Evolutionary conservation across 2,113 vertebrate genomes (phyloP).

Genomic region (Corapipo altera): DNA sequence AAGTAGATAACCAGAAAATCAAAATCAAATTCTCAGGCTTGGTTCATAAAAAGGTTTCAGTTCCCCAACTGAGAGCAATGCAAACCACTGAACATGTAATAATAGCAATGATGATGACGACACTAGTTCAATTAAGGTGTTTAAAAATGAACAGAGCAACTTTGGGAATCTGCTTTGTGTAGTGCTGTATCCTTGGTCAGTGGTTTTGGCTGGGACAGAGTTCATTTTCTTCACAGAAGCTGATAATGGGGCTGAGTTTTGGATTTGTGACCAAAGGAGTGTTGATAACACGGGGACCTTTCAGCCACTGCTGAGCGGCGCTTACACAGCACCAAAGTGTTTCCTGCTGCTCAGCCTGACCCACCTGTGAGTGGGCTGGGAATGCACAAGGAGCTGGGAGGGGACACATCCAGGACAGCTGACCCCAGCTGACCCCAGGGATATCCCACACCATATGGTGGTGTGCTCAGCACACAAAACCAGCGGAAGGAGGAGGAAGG

Average conservation of each 20-base stretch:
- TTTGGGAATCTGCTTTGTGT: background rate
- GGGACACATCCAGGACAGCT: background rate
- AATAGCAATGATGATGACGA: background rate
- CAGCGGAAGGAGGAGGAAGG: background rate
- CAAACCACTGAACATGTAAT: background rate
- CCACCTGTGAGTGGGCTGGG: fast-evolving
- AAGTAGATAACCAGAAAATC: background rate
- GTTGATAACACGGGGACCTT: fast-evolving
- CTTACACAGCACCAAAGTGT: fast-evolving
- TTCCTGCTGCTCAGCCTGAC: background rate
- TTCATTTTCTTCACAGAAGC: background rate
- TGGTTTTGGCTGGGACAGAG: background rate
- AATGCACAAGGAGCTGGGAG: background rate
- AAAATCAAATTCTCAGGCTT: background rate
- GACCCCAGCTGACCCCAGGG: background rate
- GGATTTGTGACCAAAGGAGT: background rate
- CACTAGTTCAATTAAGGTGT: background rate
- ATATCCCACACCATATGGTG: fast-evolving
- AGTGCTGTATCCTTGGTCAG: background rate
- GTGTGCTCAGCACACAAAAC: background rate
- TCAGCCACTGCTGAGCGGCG: fast-evolving
- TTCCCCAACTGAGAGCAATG: background rate
- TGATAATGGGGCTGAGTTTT: fast-evolving
- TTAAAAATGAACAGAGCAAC: background rate
- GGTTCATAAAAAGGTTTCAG: background rate